These are phyloP conservation scores for Oriolus oriolus DNA, from an alignment of 2,113 vertebrate genomes.

Conservation along the genomic window DNA sequence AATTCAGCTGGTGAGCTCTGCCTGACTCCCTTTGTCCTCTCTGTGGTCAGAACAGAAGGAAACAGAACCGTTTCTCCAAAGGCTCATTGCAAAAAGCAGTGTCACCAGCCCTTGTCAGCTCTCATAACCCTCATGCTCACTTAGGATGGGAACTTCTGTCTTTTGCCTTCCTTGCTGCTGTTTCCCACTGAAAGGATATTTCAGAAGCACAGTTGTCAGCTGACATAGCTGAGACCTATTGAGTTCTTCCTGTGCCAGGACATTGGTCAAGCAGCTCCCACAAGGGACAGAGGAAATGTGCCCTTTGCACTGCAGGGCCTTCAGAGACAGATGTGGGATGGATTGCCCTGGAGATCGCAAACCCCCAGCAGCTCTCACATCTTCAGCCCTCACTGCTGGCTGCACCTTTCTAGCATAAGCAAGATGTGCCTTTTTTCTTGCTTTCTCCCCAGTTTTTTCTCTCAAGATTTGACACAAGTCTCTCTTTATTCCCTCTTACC, in stretches of 20 bases:
- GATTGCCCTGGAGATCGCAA: neutral
- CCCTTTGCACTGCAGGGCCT: rapidly evolving
- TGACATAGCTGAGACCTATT: rapidly evolving
- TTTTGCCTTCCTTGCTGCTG: neutral
- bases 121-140: neutral
- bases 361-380: neutral
- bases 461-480: neutral
- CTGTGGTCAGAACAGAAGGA: neutral
- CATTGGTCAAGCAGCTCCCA: neutral
- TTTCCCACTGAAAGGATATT: neutral
- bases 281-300: neutral
- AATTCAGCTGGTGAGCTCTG: neutral
- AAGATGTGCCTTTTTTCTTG: neutral
- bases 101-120: neutral
- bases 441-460: neutral
- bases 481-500: neutral
- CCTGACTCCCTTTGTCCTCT: neutral
- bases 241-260: neutral
- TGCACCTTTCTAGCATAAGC: neutral
- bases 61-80: neutral
- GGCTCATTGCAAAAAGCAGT: neutral
- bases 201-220: neutral
- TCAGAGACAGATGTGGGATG: neutral
- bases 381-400: neutral
- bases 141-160: neutral